Base-by-base conservation (phyloP, 2,113 vertebrate genomes). In the Aplodontia rufa region DNA sequence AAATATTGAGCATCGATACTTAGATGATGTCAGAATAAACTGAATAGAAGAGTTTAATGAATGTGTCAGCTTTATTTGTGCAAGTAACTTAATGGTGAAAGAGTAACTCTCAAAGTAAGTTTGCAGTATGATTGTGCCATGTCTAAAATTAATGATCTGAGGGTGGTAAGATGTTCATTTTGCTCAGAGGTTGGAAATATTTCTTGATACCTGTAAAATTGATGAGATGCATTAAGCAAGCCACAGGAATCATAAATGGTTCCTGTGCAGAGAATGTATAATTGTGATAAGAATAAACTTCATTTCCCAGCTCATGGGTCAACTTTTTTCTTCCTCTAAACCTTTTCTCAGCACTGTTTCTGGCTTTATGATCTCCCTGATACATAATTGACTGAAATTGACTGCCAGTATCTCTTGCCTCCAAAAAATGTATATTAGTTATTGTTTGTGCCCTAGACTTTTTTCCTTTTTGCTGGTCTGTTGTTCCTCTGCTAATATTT, bases 101-200 rank as follows among this genome's bases (percentile, higher is more conserved):
- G 26, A 69, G 14, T 26, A 45, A 37, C 37, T 75, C 40, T 58
- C 32, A n/a, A 62, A 55, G 2, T 76, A 37, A 42, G 20, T 55
- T 88, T 66, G 47, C 32, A 40, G 32, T 49, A 76, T 71, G 68
- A 75, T 72, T 3, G 5, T 26, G 24, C 76, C 51, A 12, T 37
- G 32, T 83, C 51, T 69, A 83, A 95, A 95, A n/a, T 87, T 68
- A 93, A 66, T 8, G 26, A 84, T 28, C 47, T 60, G 64, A 80
- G 71, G 40, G n/a, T n/a, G 1, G 2, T 37, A 79, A 62, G 66
- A 49, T 49, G 16, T 51, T 55, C 42, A 14, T 45, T 28, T 13
- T n/a, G 66, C 40, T 88, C 66, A 71, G 2, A 4, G 32, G 5
- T 62, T 42, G 45, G 7, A 32, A 40, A n/a, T 81, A 8, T 90